phyloP scores from a whole-genome alignment of 2,888 invertebrate species.

The Catocala fraxini region DNA sequence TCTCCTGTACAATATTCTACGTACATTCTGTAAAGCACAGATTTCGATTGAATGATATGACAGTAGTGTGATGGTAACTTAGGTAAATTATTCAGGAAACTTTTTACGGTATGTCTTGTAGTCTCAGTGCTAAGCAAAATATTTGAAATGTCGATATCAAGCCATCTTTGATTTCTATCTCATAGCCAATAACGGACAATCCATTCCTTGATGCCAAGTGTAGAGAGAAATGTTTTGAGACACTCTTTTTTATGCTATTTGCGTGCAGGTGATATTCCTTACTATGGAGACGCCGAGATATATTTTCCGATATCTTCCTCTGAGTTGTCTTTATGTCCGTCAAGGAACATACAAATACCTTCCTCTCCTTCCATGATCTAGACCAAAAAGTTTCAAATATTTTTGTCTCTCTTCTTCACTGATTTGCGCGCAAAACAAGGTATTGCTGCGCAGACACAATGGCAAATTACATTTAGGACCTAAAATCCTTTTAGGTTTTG shows the following conservation, averaged over 20 bases:
- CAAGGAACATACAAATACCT: too few species aligned
- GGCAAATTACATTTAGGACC: too few species aligned
- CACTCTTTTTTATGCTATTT: conserved; percentile 33
- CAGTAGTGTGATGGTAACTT: conserved; percentile 2
- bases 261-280: conserved; percentile 2
- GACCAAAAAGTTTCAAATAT: too few species aligned
- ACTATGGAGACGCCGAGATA: too few species aligned
- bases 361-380: too few species aligned
- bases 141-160: too few species aligned
- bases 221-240: conserved; percentile 7
- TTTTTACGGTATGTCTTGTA: conserved; percentile 5
- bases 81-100: not conserved
- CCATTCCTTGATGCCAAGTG: conserved; percentile 31
- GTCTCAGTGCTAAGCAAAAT: conserved; percentile 8
- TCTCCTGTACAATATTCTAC: too few species aligned
- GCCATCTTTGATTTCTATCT: conserved; percentile 15
- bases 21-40: not conserved
- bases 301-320: too few species aligned
- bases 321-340: too few species aligned
- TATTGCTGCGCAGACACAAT: too few species aligned
- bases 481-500: conserved; percentile 3
- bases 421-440: too few species aligned
- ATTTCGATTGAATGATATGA: not conserved
- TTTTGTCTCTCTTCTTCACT: too few species aligned
- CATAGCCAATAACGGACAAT: conserved; percentile 33